These are phyloP conservation scores for Bovichtus variegatus DNA, from an alignment of 2,797 vertebrate genomes.

Conservation along the genomic window DNA sequence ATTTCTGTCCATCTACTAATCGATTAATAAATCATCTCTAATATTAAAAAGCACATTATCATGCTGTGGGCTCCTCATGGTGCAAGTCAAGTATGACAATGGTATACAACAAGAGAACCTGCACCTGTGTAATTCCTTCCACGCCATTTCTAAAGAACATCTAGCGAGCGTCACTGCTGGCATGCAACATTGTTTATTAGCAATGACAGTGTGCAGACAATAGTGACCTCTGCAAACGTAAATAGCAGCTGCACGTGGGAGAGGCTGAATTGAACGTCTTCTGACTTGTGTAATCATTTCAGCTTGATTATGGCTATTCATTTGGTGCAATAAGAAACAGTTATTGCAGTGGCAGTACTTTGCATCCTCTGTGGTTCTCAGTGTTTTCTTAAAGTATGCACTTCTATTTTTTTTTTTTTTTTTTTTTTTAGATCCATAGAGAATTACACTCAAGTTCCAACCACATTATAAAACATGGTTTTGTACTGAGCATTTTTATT, in stretches of 20 bases:
- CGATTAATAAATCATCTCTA: neutral
- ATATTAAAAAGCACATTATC: neutral
- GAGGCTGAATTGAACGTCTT: neutral
- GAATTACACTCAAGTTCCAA: neutral
- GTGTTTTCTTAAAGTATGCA: neutral
- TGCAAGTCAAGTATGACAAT: neutral
- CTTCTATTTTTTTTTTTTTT: neutral
- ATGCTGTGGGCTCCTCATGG: neutral
- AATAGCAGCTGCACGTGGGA: neutral
- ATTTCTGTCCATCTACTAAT: neutral
- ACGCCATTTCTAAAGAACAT: conserved; percentile 4
- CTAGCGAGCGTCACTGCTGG: neutral
- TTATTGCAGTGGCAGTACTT: neutral
- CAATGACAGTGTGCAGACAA: conserved; percentile 9
- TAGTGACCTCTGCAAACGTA: conserved; percentile 5
- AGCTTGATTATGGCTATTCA: neutral
- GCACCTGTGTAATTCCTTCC: conserved; percentile 19
- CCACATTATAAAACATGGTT: no score
- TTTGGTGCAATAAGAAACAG: neutral
- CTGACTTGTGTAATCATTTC: neutral
- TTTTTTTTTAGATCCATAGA: no score
- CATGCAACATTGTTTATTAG: conserved; percentile 11
- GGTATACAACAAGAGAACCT: neutral
- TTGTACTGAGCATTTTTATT: no score
- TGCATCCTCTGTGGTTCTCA: neutral